phyloP scores from a whole-genome alignment of 2,113 vertebrate genomes.

The Phoenicopterus ruber region DNA sequence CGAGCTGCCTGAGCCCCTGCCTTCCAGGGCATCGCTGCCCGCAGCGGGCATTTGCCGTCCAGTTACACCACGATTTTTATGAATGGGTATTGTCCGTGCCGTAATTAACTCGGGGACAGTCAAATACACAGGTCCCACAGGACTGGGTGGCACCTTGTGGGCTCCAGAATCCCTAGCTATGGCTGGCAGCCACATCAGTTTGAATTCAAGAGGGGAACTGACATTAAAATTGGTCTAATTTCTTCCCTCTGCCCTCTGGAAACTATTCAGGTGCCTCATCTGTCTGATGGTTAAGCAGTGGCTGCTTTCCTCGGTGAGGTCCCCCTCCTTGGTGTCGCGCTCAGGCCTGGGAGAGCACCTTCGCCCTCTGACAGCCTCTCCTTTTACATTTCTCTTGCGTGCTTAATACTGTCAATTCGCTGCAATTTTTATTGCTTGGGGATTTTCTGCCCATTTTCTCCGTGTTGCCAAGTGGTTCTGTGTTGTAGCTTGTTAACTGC shows the following conservation, averaged over 20 bases:
- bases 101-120: not conserved
- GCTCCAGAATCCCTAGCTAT: not conserved
- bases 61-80: not conserved
- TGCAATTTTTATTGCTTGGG: not conserved
- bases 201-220: not conserved
- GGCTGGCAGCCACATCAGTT: not conserved
- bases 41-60: not conserved
- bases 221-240: rapidly evolving
- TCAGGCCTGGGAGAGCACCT: not conserved
- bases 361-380: not conserved
- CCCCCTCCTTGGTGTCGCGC: too few species aligned
- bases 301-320: not conserved
- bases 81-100: not conserved
- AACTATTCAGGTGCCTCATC: not conserved
- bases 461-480: conserved; percentile 54
- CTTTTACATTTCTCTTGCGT: not conserved
- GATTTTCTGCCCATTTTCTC: conserved; percentile 51
- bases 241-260: not conserved
- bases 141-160: rapidly evolving
- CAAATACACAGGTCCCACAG: not conserved
- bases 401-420: not conserved
- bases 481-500: conserved; percentile 62
- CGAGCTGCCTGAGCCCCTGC: not conserved
- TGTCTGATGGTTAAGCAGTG: not conserved
- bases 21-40: not conserved